Base-by-base conservation (phyloP, 2,888 invertebrate genomes). In the Iselma pallidipennis region DNA sequence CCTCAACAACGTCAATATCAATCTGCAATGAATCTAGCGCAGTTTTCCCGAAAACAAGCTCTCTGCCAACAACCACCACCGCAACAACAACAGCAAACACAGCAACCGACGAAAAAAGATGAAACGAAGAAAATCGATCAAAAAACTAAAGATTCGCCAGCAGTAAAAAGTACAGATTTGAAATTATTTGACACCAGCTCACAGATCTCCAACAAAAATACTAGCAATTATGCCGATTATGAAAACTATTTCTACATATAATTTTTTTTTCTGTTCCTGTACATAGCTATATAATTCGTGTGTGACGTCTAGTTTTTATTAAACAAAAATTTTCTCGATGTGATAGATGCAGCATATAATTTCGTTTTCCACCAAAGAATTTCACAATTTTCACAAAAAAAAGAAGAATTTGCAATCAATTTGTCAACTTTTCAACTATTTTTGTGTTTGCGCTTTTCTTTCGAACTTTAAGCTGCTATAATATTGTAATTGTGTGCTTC, bases 241-340 rank as follows among this genome's bases (percentile, higher is more conserved):
- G 88, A 88, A 74, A 88, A 88, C 79, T 88, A 87, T 77, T 86
- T 88, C 74, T 88, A 88, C 75, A 88, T 88, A 74, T 88, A 79
- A 33, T 54, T 49, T 55, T 14, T 10, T n/a, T 54, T 55, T 49
- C 12, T 49, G 45, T 63, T 54, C 49, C 31, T 63, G 61, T 67
- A 66, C 49, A 63, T 65, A 60, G 21, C 6, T 4, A 26, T 26
- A n/a, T 37, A 33, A 33, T 14, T 6, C 50, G 4, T 56, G 63
- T 66, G 63, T 67, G 63, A 57, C 57, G 19, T 66, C 66, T 66
- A 67, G 61, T 66, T 67, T 26, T 59, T 29, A 9, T 55, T 28
- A 10, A 21, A 21, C 6, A 4, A 26, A 26, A 4, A 51, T 51
- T 51, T 65, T 66, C 64, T 67, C 68, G 71, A 69, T 70, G 68